Percentiles rank a stretch among this genome's conserved stretches.
These are phyloP conservation scores for Proteles cristata DNA, from an alignment of 2,113 vertebrate species.

Conservation along the genomic window DNA sequence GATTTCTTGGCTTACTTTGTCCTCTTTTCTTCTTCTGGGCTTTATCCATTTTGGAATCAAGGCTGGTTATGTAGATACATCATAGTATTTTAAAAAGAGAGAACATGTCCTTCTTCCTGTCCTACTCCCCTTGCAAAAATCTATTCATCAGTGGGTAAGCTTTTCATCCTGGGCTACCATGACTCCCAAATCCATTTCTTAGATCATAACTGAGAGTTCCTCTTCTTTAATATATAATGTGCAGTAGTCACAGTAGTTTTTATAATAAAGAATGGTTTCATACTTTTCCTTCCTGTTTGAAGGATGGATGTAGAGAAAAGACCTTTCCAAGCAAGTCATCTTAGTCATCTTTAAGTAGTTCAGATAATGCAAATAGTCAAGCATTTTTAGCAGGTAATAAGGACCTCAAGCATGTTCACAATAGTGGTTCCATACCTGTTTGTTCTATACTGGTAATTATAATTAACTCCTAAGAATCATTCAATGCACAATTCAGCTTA, in stretches of 20 bases:
- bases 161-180: background rate
- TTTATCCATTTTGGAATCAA: slow-evolving; percentile 36
- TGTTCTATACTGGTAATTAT: background rate
- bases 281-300: background rate
- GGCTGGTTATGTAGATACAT: background rate
- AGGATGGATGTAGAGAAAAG: background rate
- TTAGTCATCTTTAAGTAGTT: background rate
- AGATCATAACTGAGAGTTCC: background rate
- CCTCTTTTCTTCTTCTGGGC: background rate
- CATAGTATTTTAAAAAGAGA: slow-evolving; percentile 8
- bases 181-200: background rate
- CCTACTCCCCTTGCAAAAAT: background rate
- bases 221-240: slow-evolving; percentile 1
- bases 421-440: background rate
- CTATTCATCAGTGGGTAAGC: background rate
- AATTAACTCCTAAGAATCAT: background rate
- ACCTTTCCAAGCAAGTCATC: background rate
- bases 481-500: background rate
- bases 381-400: background rate
- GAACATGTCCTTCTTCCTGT: background rate
- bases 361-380: background rate
- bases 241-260: background rate
- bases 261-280: background rate
- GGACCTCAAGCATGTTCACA: background rate
- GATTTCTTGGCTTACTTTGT: background rate